Evolutionary conservation across 2,888 invertebrate species (phyloP).

Genomic region (Cheilosia scutellata): DNA sequence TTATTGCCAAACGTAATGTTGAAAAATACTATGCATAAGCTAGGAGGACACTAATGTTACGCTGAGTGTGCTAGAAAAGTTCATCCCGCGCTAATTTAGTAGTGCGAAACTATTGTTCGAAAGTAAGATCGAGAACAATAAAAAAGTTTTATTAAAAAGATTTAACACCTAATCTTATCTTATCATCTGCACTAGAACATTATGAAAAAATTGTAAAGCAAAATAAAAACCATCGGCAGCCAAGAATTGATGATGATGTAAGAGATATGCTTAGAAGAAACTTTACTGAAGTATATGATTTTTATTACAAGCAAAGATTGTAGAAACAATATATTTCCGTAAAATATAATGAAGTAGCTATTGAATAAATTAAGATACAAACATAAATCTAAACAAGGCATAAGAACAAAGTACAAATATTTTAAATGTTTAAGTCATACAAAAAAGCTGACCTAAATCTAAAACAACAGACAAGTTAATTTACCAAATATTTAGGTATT

Average conservation of each 20-base stretch:
- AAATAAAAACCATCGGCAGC: constrained; percentile 93
- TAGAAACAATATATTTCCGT: constrained; percentile 87
- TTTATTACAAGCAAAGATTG: constrained; percentile 93
- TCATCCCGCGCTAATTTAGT: constrained; percentile 92
- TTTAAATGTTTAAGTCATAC: no score
- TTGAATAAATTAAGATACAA: no score
- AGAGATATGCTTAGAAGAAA: constrained; percentile 93
- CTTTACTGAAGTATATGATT: constrained; percentile 94
- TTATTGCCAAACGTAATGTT: constrained; percentile 92
- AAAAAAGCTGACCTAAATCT: no score
- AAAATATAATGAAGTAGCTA: constrained; percentile 65
- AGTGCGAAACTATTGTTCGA: constrained; percentile 90
- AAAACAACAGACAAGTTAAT: no score
- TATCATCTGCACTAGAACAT: no score
- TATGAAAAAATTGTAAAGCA: constrained; percentile 85
- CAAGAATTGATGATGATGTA: constrained; percentile 91
- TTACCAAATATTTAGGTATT: no score
- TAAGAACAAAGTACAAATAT: no score
- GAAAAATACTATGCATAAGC: constrained; percentile 93
- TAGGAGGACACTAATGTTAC: constrained; percentile 95
- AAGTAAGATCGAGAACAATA: constrained; percentile 86
- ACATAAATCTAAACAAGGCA: no score
- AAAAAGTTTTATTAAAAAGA: background rate
- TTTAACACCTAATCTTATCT: constrained; percentile 60
- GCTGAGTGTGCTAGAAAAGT: constrained; percentile 91